These are phyloP conservation scores for Zoanthus sansibaricus DNA, from an alignment of 92 coral and sea anemone species.

Conservation along the genomic window DNA sequence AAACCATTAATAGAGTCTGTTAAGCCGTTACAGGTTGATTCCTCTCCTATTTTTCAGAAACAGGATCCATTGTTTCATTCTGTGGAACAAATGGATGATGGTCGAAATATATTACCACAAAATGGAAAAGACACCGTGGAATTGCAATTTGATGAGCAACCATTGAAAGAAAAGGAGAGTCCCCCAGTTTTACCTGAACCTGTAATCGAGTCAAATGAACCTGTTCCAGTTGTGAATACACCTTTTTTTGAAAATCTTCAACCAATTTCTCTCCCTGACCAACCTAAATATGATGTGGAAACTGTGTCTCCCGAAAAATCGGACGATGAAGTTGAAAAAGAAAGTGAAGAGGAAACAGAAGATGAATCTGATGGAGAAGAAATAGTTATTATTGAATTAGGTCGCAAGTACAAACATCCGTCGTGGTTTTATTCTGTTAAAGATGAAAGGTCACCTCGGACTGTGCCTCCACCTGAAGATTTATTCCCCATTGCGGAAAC, in stretches of 20 bases:
- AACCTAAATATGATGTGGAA: too few species aligned
- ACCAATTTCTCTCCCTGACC: too few species aligned
- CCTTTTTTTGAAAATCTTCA: too few species aligned
- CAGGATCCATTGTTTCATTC: conserved; percentile 58
- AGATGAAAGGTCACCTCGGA: neutral
- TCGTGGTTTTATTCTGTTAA: conserved; percentile 21
- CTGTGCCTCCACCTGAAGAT: conserved; percentile 8
- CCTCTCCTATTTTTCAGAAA: conserved; percentile 43
- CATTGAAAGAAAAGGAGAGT: too few species aligned
- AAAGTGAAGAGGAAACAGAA: conserved; percentile 3
- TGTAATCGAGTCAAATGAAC: too few species aligned
- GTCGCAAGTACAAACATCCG: conserved; percentile 7
- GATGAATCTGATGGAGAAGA: conserved; percentile 13
- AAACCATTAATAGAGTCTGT: neutral
- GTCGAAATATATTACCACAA: neutral
- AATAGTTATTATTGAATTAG: conserved; percentile 8
- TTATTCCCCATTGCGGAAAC: conserved; percentile 5
- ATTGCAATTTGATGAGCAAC: neutral
- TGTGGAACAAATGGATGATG: neutral
- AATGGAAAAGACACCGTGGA: too few species aligned
- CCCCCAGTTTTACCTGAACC: too few species aligned
- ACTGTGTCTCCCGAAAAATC: neutral
- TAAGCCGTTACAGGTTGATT: conserved; percentile 2
- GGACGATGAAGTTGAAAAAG: neutral
- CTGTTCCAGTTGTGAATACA: too few species aligned